Percentiles rank a stretch among this genome's conserved stretches.
Conservation (phyloP, 2,888 invertebrate genomes). For the Aporophyla lueneburgensis region DNA sequence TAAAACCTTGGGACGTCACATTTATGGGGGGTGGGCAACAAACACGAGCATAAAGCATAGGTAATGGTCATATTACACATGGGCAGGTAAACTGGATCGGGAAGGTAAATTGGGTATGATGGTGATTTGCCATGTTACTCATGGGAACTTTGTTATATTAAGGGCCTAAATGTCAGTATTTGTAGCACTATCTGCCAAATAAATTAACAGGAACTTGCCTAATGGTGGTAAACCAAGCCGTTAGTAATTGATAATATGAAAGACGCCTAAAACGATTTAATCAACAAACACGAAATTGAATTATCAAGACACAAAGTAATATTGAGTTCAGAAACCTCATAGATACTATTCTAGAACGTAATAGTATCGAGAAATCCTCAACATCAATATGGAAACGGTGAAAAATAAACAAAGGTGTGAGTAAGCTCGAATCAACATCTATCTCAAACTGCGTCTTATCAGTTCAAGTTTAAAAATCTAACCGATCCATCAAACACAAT, state of each 20-base stretch:
- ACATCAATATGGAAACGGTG: not conserved
- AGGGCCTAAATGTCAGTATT: not conserved
- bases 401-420: not conserved
- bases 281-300: not conserved
- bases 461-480: not conserved
- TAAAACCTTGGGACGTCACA: conserved; percentile 22
- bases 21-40: not conserved
- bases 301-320: not conserved
- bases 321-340: not conserved
- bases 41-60: conserved; percentile 35
- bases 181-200: not conserved
- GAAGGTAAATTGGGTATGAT: not conserved
- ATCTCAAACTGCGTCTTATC: not conserved
- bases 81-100: not conserved
- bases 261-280: too few species aligned
- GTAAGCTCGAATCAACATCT: not conserved
- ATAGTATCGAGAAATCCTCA: not conserved
- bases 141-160: not conserved
- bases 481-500: conserved; percentile 3
- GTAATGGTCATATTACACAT: conserved; percentile 3
- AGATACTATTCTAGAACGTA: not conserved
- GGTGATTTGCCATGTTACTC: not conserved
- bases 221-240: not conserved
- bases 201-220: not conserved
- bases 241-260: not conserved